Evolutionary conservation across 2,113 vertebrate genomes (phyloP).

Genomic region (Numida meleagris): DNA sequence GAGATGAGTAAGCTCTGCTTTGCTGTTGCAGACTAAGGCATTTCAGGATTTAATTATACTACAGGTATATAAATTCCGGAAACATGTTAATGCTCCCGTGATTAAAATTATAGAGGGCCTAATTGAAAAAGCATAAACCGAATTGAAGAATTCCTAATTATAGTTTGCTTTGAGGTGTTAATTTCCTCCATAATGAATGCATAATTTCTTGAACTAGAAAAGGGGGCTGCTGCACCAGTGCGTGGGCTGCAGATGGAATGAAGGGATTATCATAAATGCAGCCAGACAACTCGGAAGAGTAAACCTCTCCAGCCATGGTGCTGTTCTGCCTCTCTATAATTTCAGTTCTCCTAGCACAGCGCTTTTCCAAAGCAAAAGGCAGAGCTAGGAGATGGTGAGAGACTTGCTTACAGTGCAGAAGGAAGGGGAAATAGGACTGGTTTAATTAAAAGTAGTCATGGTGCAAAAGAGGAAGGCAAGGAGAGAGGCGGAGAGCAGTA

Average conservation of each 20-base stretch:
- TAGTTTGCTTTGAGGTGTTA: conserved; percentile 85
- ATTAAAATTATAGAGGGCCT: conserved; percentile 86
- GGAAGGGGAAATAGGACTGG: neutral
- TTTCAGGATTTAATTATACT: conserved; percentile 82
- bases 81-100: conserved; percentile 85
- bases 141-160: conserved; percentile 87
- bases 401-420: neutral
- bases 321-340: neutral
- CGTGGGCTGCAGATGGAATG: conserved; percentile 55
- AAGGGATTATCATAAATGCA: conserved; percentile 50
- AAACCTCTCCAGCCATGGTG: conserved; percentile 22
- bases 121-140: conserved; percentile 86
- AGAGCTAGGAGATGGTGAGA: neutral
- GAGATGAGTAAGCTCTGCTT: conserved; percentile 65
- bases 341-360: neutral
- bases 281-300: conserved; percentile 40
- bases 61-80: conserved; percentile 85
- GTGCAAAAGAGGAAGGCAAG: neutral
- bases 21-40: conserved; percentile 71
- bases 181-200: conserved; percentile 80
- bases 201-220: conserved; percentile 80
- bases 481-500: neutral
- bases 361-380: neutral
- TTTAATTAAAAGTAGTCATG: neutral
- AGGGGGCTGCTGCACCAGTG: conserved; percentile 61